These are phyloP conservation scores for Gnathonemus longibarbis DNA, from an alignment of 2,113 vertebrate species.

Conservation along the genomic window DNA sequence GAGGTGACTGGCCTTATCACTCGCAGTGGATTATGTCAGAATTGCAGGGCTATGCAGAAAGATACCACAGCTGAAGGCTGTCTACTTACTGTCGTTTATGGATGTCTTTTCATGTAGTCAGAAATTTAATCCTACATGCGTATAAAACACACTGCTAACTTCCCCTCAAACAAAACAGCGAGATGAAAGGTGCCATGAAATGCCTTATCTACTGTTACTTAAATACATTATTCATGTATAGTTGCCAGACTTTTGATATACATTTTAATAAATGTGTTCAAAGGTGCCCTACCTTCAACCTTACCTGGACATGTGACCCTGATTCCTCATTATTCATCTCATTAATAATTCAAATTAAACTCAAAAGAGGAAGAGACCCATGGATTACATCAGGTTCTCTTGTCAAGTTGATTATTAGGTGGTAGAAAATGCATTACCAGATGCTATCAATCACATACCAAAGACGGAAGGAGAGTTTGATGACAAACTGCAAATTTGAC, in stretches of 20 bases:
- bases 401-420: not conserved
- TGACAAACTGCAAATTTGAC: not conserved
- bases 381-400: not conserved
- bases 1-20: not conserved
- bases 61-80: not conserved
- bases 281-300: not conserved
- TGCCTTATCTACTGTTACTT: not conserved
- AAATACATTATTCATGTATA: not conserved
- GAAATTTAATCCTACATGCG: not conserved
- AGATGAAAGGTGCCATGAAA: not conserved
- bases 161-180: not conserved
- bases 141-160: not conserved
- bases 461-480: not conserved
- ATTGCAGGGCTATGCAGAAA: slow-evolving; percentile 17
- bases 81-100: not conserved
- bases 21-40: slow-evolving; percentile 6
- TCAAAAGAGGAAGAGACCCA: not conserved
- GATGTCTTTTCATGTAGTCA: not conserved
- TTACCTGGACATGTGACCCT: not conserved
- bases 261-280: not conserved
- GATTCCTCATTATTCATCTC: not conserved
- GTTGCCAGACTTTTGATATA: not conserved
- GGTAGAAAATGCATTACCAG: not conserved
- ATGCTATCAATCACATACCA: not conserved
- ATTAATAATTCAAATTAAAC: not conserved